phyloP scores from a whole-genome alignment of 2,888 invertebrate species.

The Catocala nupta region DNA sequence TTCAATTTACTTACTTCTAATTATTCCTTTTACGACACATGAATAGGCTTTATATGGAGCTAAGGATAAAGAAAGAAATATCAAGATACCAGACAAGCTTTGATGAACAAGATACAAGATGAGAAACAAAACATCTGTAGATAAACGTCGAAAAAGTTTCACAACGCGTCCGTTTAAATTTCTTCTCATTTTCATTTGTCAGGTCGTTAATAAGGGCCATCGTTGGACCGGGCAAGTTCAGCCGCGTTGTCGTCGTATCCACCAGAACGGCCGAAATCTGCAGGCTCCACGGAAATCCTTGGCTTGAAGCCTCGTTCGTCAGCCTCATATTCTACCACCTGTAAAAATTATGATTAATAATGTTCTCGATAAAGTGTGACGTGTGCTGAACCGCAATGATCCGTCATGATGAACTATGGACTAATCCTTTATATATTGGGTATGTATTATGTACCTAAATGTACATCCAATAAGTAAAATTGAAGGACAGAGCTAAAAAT shows the following conservation, averaged over 20 bases:
- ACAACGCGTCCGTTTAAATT: neutral
- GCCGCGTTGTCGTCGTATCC: conserved; percentile 75
- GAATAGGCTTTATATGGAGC: too few species aligned
- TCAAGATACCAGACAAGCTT: neutral
- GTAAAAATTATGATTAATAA: conserved; percentile 29
- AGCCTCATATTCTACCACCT: conserved; percentile 91
- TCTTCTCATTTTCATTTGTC: conserved; percentile 27
- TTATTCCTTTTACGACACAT: too few species aligned
- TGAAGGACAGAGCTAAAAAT: too few species aligned
- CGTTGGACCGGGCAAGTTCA: conserved; percentile 63
- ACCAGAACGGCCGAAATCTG: conserved; percentile 56
- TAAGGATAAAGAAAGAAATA: too few species aligned
- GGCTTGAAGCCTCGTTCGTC: conserved; percentile 90
- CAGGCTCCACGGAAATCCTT: conserved; percentile 85
- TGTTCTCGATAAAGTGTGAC: neutral
- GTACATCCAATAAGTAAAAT: too few species aligned
- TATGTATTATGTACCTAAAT: too few species aligned
- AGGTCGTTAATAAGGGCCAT: conserved; percentile 69
- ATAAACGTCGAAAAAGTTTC: too few species aligned
- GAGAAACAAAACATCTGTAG: too few species aligned
- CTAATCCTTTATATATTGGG: too few species aligned
- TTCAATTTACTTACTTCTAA: too few species aligned
- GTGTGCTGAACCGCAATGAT: too few species aligned
- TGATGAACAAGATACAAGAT: neutral
- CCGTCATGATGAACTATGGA: too few species aligned